Evolutionary conservation across 2,797 vertebrate species (phyloP).

Genomic region (Decapterus maruadsi): DNA sequence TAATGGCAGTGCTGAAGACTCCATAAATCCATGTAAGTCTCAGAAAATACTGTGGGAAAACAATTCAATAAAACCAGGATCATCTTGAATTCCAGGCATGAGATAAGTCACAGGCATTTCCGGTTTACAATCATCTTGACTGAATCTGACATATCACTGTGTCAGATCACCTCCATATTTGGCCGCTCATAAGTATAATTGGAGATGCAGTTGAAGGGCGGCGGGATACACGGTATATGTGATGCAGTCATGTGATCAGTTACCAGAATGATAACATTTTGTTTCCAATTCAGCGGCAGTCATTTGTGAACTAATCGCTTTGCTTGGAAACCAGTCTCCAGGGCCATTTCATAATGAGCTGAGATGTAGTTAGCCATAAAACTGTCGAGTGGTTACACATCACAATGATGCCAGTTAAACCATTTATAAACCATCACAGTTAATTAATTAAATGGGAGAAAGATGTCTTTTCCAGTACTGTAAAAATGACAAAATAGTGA

Average conservation of each 20-base stretch:
- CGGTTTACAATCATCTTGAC: slow-evolving; percentile 66
- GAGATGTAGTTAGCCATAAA: slow-evolving; percentile 75
- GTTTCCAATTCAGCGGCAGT: slow-evolving; percentile 68
- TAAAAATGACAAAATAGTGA: no score
- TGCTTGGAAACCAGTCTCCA: slow-evolving; percentile 77
- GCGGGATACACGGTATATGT: slow-evolving; percentile 37
- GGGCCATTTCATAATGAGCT: slow-evolving; percentile 74
- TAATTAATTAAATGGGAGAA: no score
- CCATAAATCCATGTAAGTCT: slow-evolving; percentile 64
- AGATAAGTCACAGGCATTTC: slow-evolving; percentile 69
- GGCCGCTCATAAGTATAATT: slow-evolving; percentile 68
- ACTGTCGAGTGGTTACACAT: slow-evolving; percentile 75
- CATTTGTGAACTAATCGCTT: slow-evolving; percentile 75
- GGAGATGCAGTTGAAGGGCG: slow-evolving; percentile 44
- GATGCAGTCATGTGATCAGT: slow-evolving; percentile 62
- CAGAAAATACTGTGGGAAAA: slow-evolving; percentile 65
- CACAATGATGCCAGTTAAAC: slow-evolving; percentile 52
- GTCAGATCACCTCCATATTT: slow-evolving; percentile 72
- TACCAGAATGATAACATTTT: slow-evolving; percentile 74
- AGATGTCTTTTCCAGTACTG: no score
- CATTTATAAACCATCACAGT: no score
- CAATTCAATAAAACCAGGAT: slow-evolving; percentile 62
- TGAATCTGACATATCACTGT: slow-evolving; percentile 73
- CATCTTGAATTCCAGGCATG: slow-evolving; percentile 60
- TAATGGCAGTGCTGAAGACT: slow-evolving; percentile 62